These are phyloP conservation scores for Scaptodrosophila latifasciaeformis DNA, from an alignment of 2,888 invertebrate species.

Conservation along the genomic window DNA sequence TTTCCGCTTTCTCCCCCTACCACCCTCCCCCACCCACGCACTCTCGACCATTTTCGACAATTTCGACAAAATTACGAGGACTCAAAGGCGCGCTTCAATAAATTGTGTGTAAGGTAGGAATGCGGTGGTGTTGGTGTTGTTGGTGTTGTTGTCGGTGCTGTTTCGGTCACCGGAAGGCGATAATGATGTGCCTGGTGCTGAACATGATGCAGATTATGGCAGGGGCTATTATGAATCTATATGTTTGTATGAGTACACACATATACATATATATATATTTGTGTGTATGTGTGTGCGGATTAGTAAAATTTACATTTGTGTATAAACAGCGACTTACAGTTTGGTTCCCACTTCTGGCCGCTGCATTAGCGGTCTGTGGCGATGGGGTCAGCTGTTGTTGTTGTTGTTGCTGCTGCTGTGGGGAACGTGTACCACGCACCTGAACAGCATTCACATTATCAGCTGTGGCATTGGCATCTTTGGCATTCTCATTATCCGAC, in stretches of 20 bases:
- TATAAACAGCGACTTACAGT: slow-evolving; percentile 55
- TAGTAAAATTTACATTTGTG: not conserved
- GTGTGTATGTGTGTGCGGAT: not conserved
- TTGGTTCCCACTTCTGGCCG: slow-evolving; percentile 47
- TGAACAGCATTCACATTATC: slow-evolving; percentile 36
- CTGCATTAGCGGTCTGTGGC: slow-evolving; percentile 46
- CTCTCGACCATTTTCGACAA: too few relatives aligned
- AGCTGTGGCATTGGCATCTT: slow-evolving; percentile 56
- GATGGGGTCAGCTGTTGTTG: slow-evolving; percentile 41
- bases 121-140: not conserved
- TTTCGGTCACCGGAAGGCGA: not conserved
- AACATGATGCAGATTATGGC: not conserved
- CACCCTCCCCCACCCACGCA: not conserved
- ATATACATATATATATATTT: too few relatives aligned
- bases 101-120: too few relatives aligned
- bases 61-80: not conserved
- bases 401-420: slow-evolving; percentile 45
- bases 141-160: not conserved
- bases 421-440: slow-evolving; percentile 40
- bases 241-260: not conserved
- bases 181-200: not conserved
- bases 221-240: not conserved
- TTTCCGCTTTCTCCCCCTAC: too few relatives aligned
- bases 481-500: slow-evolving; percentile 67
- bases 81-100: not conserved